Percentiles rank a stretch among this genome's conserved stretches.
Conservation (phyloP, 2,888 invertebrate genomes). For the Drosophila pseudotalamancana region DNA sequence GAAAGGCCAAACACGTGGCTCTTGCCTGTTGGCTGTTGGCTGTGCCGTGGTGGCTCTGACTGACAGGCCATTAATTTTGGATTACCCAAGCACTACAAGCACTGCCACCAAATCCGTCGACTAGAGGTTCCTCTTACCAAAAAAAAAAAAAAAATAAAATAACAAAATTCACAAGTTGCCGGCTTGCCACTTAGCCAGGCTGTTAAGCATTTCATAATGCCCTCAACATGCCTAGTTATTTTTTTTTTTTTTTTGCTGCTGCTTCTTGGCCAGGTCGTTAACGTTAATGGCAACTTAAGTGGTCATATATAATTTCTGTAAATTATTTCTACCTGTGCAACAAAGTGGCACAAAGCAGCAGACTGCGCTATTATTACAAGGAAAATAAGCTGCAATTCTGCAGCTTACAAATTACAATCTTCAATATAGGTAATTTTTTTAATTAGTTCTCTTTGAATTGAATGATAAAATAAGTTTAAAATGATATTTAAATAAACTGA, state of each 20-base stretch:
- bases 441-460: not conserved
- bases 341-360: slow-evolving; percentile 51
- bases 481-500: slow-evolving; percentile 1
- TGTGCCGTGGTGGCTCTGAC: slow-evolving; percentile 50
- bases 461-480: not conserved
- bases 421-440: not conserved
- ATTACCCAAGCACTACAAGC: slow-evolving; percentile 64
- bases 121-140: slow-evolving; percentile 14
- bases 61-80: slow-evolving; percentile 79
- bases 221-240: slow-evolving; percentile 44
- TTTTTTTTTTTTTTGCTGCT: slow-evolving; percentile 1
- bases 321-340: slow-evolving; percentile 69
- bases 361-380: slow-evolving; percentile 35
- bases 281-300: slow-evolving; percentile 78
- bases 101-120: slow-evolving; percentile 41
- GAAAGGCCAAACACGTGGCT: slow-evolving; percentile 54
- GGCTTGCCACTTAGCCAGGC: slow-evolving; percentile 56
- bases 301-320: slow-evolving; percentile 76
- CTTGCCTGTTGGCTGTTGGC: slow-evolving; percentile 22
- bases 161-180: slow-evolving; percentile 54
- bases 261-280: slow-evolving; percentile 60
- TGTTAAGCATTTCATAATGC: slow-evolving; percentile 75
- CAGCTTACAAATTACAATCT: not conserved
- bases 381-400: slow-evolving; percentile 24
- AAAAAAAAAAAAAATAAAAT: too few relatives aligned